Evolutionary conservation across 2,888 invertebrate species (phyloP), one percentile per base, ranked within the genome.

Genomic region (Nipponacmea schrenckii): DNA sequence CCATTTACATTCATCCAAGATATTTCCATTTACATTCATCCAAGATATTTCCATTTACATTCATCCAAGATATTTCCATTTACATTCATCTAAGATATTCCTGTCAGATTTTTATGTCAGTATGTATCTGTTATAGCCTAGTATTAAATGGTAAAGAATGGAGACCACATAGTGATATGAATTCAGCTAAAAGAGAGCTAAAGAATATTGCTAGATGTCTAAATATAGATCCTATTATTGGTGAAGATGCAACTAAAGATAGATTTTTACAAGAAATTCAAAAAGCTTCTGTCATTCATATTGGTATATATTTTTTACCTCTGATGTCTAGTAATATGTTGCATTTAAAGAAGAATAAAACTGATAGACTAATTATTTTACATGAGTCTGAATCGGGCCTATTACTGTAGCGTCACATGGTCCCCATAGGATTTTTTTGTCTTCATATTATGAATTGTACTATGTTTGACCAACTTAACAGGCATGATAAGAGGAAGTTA

Each of bases 281-380:
- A 10, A 66, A 76, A 20, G 85, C 87, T 7, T 79, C 86, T 45
- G 78, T 88, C 26, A 69, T 88, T 17, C 88, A 88, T 73, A 85
- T 88, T 69, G 85, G 88, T 88, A 68, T 68, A 67, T 45, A 63
- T 31, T 39, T 20, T 26, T 67, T n/a, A 1, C 7, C 17, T 26
- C 26, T 48, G n/a, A 17, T 24, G 17, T 7, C 15, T 56, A 3
- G n/a, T 45, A 45, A n/a, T 17, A 46, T 26, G 44, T 64, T 69
- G 12, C 39, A 15, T 5, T 31, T 5, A 31, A 31, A 31, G 31
- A 31, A 31, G 5, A 31, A 31, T 31, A 20, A 69, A 24, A 0
- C 27, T 7, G 4, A 10, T 45, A 63, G 63, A 64, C 17, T 48
- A 67, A 20, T 12, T 64, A 15, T 69, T 1, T 64, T 69, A 64